A percentile compares a stretch with the other conserved stretches of the same genome.
These are phyloP conservation scores for Notechis scutatus DNA, from an alignment of 2,113 vertebrate species.

Conservation along the genomic window DNA sequence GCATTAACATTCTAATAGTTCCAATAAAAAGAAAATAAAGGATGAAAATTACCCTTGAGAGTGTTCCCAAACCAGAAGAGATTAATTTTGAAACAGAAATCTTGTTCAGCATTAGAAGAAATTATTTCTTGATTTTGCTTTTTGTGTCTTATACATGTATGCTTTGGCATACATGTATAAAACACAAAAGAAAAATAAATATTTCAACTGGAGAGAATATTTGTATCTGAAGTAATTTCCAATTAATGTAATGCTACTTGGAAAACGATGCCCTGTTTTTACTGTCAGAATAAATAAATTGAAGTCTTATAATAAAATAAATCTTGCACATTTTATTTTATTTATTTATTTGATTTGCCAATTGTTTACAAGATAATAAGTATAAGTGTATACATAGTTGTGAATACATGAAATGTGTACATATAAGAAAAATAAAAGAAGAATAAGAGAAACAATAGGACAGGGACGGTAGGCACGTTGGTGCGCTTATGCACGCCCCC, in stretches of 20 bases:
- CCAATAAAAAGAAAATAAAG: background rate
- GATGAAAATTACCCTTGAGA: background rate
- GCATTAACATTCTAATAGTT: background rate
- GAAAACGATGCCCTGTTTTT: background rate
- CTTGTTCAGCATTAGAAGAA: slow-evolving; percentile 6
- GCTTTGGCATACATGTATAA: background rate
- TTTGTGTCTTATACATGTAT: background rate
- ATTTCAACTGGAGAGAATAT: background rate
- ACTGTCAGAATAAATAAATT: background rate
- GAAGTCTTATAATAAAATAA: background rate
- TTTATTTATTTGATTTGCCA: too few relatives aligned
- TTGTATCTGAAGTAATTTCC: background rate
- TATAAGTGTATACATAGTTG: too few relatives aligned
- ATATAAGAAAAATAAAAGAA: too few relatives aligned
- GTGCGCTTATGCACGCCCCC: too few relatives aligned
- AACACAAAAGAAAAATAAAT: background rate
- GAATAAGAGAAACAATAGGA: too few relatives aligned
- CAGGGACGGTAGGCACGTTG: too few relatives aligned
- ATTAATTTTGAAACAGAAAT: slow-evolving; percentile 15
- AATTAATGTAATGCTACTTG: background rate
- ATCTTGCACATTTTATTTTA: too few relatives aligned
- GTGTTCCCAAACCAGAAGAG: background rate
- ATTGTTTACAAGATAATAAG: too few relatives aligned
- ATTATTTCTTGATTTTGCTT: background rate
- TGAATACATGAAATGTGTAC: too few relatives aligned